Percentiles rank a stretch among this genome's conserved stretches.
Conservation (phyloP, 2,888 invertebrate species). For the Leistus spinibarbis region DNA sequence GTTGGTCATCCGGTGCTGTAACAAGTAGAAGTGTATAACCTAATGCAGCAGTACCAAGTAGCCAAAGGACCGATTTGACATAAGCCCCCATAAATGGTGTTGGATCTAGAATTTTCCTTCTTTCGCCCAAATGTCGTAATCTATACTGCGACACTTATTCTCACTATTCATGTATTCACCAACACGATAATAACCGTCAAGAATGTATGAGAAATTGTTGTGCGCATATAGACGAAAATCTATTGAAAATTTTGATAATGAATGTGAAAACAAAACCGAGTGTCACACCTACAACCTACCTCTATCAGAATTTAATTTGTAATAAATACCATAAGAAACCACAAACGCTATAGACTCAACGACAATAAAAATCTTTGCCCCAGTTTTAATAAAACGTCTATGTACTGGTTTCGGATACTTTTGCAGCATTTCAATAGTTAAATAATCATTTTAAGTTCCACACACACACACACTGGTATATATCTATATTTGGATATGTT, state of each 20-base stretch:
- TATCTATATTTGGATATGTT: slow-evolving; percentile 25
- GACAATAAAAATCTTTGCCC: slow-evolving; percentile 64
- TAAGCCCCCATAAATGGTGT: slow-evolving; percentile 59
- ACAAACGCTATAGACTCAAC: slow-evolving; percentile 66
- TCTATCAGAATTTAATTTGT: slow-evolving; percentile 71
- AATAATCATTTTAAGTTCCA: background rate
- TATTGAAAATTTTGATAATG: slow-evolving; percentile 54
- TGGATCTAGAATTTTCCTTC: slow-evolving; percentile 60
- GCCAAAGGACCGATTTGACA: slow-evolving; percentile 63
- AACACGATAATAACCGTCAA: slow-evolving; percentile 72
- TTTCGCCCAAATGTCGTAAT: slow-evolving; percentile 64
- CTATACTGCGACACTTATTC: slow-evolving; percentile 60
- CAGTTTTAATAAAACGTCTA: slow-evolving; percentile 61
- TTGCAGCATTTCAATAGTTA: slow-evolving; percentile 63
- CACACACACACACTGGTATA: slow-evolving; percentile 4
- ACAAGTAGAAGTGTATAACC: slow-evolving; percentile 66
- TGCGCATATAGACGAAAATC: slow-evolving; percentile 73
- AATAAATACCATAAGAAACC: slow-evolving; percentile 69
- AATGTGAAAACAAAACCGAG: slow-evolving; percentile 24
- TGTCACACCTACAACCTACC: slow-evolving; percentile 60
- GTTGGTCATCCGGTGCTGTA: slow-evolving; percentile 60
- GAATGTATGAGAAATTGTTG: slow-evolving; percentile 67
- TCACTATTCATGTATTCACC: slow-evolving; percentile 67
- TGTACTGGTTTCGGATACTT: slow-evolving; percentile 66
- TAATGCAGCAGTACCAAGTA: slow-evolving; percentile 64